Percentiles rank a stretch among this genome's conserved stretches.
phyloP scores from a whole-genome alignment of 2,113 vertebrate genomes.

The Bubo blakistoni region DNA sequence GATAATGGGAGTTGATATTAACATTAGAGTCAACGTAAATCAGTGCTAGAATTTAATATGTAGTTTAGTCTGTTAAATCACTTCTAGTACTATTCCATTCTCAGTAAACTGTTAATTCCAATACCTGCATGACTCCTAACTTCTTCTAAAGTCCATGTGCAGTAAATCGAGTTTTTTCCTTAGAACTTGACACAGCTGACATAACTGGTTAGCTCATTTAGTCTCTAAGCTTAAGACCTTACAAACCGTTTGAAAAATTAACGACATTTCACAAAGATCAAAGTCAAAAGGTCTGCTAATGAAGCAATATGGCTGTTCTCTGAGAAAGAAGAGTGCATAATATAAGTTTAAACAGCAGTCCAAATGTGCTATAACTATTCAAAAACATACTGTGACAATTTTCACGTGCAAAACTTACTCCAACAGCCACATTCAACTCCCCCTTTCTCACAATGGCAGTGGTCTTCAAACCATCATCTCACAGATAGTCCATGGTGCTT shows the following conservation, averaged over 20 bases:
- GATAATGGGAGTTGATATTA: background rate
- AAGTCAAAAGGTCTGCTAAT: background rate
- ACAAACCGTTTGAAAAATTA: background rate
- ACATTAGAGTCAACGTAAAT: background rate
- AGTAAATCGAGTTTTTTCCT: background rate
- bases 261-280: background rate
- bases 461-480: background rate
- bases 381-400: background rate
- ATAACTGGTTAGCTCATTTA: background rate
- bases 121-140: background rate
- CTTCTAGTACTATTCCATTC: background rate
- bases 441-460: background rate
- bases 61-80: background rate
- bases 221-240: background rate
- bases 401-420: background rate
- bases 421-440: background rate
- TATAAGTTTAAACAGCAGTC: background rate
- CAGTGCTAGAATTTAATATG: background rate
- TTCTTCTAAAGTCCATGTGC: background rate
- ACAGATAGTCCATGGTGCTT: background rate
- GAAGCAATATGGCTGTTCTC: background rate
- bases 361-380: background rate
- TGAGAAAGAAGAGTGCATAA: background rate
- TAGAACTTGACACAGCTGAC: background rate
- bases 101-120: background rate